Conservation (phyloP, 2,113 vertebrate genomes). For the Mobula hypostoma region DNA sequence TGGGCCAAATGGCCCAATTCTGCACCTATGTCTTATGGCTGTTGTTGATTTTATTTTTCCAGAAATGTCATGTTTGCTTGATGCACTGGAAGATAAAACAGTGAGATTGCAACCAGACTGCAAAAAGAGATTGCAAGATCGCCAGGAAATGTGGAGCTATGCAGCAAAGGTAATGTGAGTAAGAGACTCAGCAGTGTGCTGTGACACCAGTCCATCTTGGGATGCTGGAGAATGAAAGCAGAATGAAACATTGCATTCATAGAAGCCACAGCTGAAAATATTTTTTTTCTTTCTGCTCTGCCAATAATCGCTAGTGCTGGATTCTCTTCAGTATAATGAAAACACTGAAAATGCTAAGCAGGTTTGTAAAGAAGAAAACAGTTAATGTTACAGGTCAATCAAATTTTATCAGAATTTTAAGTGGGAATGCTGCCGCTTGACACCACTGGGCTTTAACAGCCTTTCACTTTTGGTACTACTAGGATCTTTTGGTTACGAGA, state of each 20-base stretch:
- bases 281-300: no score
- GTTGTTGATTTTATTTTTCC: slow-evolving; percentile 38
- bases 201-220: neutral
- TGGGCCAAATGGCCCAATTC: no score
- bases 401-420: neutral
- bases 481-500: neutral
- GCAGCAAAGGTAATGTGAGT: slow-evolving; percentile 77
- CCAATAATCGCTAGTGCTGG: neutral
- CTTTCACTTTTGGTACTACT: neutral
- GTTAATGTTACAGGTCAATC: no score
- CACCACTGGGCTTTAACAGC: neutral
- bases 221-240: neutral
- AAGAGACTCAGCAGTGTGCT: neutral
- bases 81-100: slow-evolving; percentile 87
- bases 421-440: neutral
- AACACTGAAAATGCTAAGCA: no score
- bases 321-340: neutral
- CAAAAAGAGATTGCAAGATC: slow-evolving; percentile 93
- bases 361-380: no score
- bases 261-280: no score
- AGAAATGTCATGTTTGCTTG: slow-evolving; percentile 98
- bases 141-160: slow-evolving; percentile 97
- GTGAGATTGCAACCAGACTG: slow-evolving; percentile 94
- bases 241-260: neutral
- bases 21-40: no score